Base-by-base conservation (phyloP, 2,113 vertebrate species). In the Rhabdomys dilectus region DNA sequence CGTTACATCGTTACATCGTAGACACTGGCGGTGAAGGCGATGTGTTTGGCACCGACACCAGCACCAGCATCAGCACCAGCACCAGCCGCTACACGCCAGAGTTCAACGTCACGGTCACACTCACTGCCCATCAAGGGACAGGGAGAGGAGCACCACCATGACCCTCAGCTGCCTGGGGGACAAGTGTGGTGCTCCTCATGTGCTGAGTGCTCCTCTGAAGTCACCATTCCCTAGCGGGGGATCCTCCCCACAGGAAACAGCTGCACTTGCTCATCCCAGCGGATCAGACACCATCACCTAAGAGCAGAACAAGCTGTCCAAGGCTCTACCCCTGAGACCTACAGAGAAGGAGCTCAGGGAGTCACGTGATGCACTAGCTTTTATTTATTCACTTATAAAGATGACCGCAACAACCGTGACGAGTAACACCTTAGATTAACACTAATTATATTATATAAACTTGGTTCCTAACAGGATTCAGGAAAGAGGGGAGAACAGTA, bases 311-410 rank as follows among this genome's bases (percentile, higher is more conserved):
- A 96, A 91, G 64, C 76, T 77, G 89, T 88, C 76, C 4, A 0
- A 93, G 45, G 62, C 93, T 96, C 51, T 75, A 93, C 86, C 56
- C 72, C 34, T 3, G 48, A 91, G 60, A 34, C 86, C 90, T 85
- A n/a, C 42, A 96, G 88, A 56, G 94, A 95, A 91, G 77, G 36
- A 56, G 62, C 75, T 68, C 82, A 75, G 42, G 58, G 97, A 96
- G 75, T 80, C 82, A 62, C 68, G 75, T 85, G 93, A 96, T 62
- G 89, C 51, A 91, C 62, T 62, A 95, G 85, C 64, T 96, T 98
- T 98, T 98, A 98, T 98, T 98, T 92, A 91, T 97, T 97, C 96
- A 96, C 93, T 91, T 95, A 91, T 96, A 96, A 96, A 96, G 97
- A 95, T 0, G 17, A 64, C 31, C 17, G 95, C 7, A 68, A 93